Base-by-base conservation (phyloP, 2,797 vertebrate species). In the Leptoclinus maculatus region DNA sequence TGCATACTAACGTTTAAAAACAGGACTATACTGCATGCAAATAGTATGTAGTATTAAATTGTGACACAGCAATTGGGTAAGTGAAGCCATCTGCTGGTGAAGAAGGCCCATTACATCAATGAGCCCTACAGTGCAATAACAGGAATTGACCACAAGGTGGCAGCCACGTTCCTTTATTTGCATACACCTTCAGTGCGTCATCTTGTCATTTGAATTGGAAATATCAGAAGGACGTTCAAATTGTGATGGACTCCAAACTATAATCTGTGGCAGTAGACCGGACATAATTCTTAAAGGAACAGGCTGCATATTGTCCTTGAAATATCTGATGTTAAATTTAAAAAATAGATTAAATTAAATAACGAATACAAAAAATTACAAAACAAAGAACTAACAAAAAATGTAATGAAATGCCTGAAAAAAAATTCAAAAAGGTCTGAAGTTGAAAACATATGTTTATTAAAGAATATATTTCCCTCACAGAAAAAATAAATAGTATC, bases 81-180 rank as follows among this genome's bases (percentile, higher is more conserved):
- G 43, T 74, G 29, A 6, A 47, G 71, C 41, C 86, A 71, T 60
- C 78, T 74, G 62, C 71, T 83, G 80, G 58, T 3, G 17, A 38
- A 23, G 11, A 58, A 21, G 0, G 7, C 9, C 25, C 29, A 16
- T 53, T 1, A 5, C 32, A 7, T 12, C 0, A 23, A 2, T 19
- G 1, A 43, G 32, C 59, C 12, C 2, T 36, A 13, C 0, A 0
- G 17, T 64, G 86, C 72, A 78, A 23, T 74, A 10, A 14, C 1
- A 23, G 0, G 0, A 5, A 1, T 1, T 19, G 9, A 41, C 82
- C 90, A 71, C 77, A 16, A 71, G 87, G 43, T 83, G 84, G 80
- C 45, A 75, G 72, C 80, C 23, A 27, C 3, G 53, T 16, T 7
- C 7, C 29, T 41, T 21, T 7, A 45, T 0, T 45, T 17, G 60